phyloP scores from a whole-genome alignment of 2,113 vertebrate species.

The Microtus richardsoni region DNA sequence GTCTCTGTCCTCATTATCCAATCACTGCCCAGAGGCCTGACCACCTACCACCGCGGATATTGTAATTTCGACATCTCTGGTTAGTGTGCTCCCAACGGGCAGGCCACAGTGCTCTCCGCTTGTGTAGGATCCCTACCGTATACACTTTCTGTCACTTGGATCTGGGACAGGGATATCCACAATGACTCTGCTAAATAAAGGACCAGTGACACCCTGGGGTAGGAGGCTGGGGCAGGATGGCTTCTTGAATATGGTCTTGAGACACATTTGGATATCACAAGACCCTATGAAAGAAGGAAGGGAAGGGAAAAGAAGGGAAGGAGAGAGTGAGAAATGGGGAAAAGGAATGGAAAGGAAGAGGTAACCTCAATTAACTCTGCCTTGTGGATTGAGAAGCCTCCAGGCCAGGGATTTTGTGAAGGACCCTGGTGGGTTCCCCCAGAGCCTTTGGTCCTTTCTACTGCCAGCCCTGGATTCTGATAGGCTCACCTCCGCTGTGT shows the following conservation, averaged over 20 bases:
- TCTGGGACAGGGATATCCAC: background rate
- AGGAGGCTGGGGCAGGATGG: background rate
- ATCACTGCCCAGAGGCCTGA: too few species aligned
- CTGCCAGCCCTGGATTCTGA: background rate
- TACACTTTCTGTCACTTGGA: background rate
- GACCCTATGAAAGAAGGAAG: background rate
- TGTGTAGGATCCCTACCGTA: background rate
- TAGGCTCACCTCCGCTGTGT: background rate
- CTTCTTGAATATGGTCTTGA: background rate
- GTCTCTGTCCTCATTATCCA: background rate
- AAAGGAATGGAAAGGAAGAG: background rate
- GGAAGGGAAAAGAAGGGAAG: background rate
- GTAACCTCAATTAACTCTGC: background rate
- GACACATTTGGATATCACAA: background rate
- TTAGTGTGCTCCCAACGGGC: background rate
- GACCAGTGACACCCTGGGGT: background rate
- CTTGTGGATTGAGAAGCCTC: background rate
- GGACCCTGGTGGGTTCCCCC: rapidly evolving
- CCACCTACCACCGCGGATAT: background rate
- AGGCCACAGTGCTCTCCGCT: background rate
- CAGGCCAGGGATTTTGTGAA: background rate
- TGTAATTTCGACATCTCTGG: background rate
- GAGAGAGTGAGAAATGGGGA: background rate
- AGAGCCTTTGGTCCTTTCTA: background rate
- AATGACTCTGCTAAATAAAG: background rate